Evolutionary conservation across 2,113 vertebrate genomes (phyloP), one percentile per base, ranked within the genome.

Genomic region (Eclectus roratus): DNA sequence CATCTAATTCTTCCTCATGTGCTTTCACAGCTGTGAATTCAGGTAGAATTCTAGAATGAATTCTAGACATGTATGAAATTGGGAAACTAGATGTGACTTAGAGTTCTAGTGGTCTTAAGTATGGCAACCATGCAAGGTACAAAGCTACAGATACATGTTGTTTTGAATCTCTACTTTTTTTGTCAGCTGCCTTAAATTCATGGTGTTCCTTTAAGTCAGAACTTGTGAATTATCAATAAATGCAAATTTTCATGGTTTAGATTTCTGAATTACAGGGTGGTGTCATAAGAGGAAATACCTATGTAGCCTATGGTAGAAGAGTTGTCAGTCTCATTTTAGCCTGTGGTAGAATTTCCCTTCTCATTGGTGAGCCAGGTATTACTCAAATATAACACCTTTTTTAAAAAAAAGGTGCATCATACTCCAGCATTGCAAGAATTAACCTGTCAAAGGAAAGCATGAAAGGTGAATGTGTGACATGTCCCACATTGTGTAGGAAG

Each of bases 401-500:
- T 53, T 35, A 14, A 46, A 29, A 21, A 21, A 13, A 39, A n/a
- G 37, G 2, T 7, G 4, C 17, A 4, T 44, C 1, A 0, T 37
- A 13, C 43, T 50, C 15, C 35, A 60, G 43, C 25, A 7, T 1
- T 17, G 14, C 50, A 10, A 47, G 66, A 33, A 20, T 12, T 9
- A 31, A 29, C 7, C 11, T 11, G 2, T 33, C 4, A 7, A 44
- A 70, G 61, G 50, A 33, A 10, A 37, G 49, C 1, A 0, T 4
- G 14, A 18, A 7, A 7, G 61, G 35, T 16, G 55, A 15, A 2
- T 0, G 11, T 13, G 5, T 68, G 66, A 16, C 13, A 8, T 0
- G 4, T 9, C 2, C 14, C 0, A 7, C 4, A 1, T 19, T 6
- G 11, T 0, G 9, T 28, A 46, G 50, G 49, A 35, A 15, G 49